These are phyloP conservation scores for Cydia fagiglandana DNA, from an alignment of 1,140 invertebrate genomes.

Conservation along the genomic window DNA sequence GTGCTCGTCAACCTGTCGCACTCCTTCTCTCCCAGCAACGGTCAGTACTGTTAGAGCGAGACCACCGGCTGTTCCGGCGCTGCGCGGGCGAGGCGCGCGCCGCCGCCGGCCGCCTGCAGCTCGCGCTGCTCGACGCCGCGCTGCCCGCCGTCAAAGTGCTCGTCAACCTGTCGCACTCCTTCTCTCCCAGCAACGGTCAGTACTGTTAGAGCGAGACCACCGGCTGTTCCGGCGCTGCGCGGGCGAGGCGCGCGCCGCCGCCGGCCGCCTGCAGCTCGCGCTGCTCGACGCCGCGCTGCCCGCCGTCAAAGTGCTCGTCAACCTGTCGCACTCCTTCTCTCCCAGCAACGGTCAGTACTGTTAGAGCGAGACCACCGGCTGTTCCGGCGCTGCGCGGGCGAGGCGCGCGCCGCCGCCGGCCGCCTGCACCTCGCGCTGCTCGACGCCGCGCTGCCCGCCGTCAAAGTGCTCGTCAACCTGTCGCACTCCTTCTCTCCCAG, in stretches of 20 bases:
- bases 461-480: conserved; percentile 97
- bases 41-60: conserved; percentile 76
- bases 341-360: conserved; percentile 81
- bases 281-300: conserved; percentile 92
- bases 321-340: conserved; percentile 94
- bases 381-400: conserved; percentile 52
- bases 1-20: conserved; percentile 97
- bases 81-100: conserved; percentile 80
- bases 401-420: conserved; percentile 81
- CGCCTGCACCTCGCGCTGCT: conserved; percentile 84
- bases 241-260: conserved; percentile 80
- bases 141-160: conserved; percentile 94
- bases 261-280: conserved; percentile 80
- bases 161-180: conserved; percentile 96
- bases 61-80: conserved; percentile 52
- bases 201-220: conserved; percentile 41
- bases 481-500: conserved; percentile 91
- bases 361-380: conserved; percentile 38
- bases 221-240: conserved; percentile 56
- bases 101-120: conserved; percentile 76
- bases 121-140: conserved; percentile 89
- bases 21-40: conserved; percentile 85
- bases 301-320: conserved; percentile 95
- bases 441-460: conserved; percentile 91
- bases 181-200: conserved; percentile 84